Evolutionary conservation across 2,797 vertebrate species (phyloP).

Genomic region (Sebastes vulpes): DNA sequence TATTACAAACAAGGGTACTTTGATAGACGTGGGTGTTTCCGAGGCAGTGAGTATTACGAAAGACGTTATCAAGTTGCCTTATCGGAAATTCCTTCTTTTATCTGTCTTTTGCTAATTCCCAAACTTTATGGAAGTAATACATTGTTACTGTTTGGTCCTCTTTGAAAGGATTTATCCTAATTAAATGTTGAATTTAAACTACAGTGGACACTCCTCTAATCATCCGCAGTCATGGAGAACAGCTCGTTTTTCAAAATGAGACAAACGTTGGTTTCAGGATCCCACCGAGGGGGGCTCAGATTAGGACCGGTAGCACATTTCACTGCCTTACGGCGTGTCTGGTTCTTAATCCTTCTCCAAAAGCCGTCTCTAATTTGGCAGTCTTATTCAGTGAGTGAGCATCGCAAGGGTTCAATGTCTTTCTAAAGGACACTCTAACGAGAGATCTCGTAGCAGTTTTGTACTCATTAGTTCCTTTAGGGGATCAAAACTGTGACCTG

Average conservation of each 20-base stretch:
- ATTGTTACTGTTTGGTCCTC: neutral
- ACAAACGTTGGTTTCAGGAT: neutral
- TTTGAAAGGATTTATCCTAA: neutral
- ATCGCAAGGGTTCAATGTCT: neutral
- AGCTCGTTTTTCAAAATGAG: neutral
- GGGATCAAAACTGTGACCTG: constrained; percentile 24
- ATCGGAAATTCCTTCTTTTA: neutral
- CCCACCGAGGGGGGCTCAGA: neutral
- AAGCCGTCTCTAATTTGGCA: constrained; percentile 15
- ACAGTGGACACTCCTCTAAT: neutral
- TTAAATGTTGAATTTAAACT: neutral
- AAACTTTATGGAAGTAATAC: neutral
- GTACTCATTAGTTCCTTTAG: constrained; percentile 16
- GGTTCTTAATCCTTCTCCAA: neutral
- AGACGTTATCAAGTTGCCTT: neutral
- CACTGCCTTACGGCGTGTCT: neutral
- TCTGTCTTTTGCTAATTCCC: neutral
- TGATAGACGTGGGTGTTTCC: neutral
- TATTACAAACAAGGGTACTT: neutral
- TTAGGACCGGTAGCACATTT: constrained; percentile 1
- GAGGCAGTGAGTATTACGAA: neutral
- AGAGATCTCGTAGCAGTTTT: neutral
- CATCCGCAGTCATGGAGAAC: neutral
- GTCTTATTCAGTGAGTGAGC: neutral
- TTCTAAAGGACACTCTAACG: constrained; percentile 23